Conservation (phyloP, 2,888 invertebrate species). For the Dascillus cervinus region DNA sequence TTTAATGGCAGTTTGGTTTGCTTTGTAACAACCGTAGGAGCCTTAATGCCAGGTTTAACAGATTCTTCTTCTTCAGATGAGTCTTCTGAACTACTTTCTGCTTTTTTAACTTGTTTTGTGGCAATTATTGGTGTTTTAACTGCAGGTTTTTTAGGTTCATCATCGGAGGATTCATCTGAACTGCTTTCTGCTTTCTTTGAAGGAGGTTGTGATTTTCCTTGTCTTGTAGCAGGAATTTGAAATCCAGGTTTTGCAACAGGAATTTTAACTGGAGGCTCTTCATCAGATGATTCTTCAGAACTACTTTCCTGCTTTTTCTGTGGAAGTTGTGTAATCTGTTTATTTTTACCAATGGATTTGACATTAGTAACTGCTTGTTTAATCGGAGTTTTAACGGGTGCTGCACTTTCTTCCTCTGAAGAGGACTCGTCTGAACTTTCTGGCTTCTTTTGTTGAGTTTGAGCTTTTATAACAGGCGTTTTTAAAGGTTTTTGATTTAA, state of each 20-base stretch:
- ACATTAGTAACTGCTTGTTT: constrained; percentile 10
- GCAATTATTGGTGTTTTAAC: constrained; percentile 15
- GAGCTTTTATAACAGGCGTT: constrained; percentile 4
- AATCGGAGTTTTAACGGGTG: constrained; percentile 1
- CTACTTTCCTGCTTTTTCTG: constrained; percentile 11
- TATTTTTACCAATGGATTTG: constrained; percentile 24
- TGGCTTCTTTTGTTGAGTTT: constrained; percentile 11
- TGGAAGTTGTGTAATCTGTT: background rate
- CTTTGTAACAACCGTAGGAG: constrained; percentile 13
- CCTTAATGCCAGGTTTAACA: constrained; percentile 8
- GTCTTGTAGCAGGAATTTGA: constrained; percentile 1
- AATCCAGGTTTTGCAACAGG: constrained; percentile 6
- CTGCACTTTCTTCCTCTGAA: constrained; percentile 22
- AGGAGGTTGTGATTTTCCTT: constrained; percentile 7
- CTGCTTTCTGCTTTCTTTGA: constrained; percentile 21
- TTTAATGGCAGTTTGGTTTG: constrained; percentile 21
- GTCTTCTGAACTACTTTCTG: constrained; percentile 37
- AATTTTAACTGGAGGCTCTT: constrained; percentile 4
- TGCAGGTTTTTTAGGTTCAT: constrained; percentile 27
- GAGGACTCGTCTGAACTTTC: constrained; percentile 23
- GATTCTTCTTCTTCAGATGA: constrained; percentile 30
- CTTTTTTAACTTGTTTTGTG: constrained; percentile 5
- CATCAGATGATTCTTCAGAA: constrained; percentile 15
- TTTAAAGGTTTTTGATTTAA: background rate
- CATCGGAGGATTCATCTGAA: constrained; percentile 28